phyloP scores from a whole-genome alignment of 2,888 invertebrate genomes.

The Harpalus rubripes region DNA sequence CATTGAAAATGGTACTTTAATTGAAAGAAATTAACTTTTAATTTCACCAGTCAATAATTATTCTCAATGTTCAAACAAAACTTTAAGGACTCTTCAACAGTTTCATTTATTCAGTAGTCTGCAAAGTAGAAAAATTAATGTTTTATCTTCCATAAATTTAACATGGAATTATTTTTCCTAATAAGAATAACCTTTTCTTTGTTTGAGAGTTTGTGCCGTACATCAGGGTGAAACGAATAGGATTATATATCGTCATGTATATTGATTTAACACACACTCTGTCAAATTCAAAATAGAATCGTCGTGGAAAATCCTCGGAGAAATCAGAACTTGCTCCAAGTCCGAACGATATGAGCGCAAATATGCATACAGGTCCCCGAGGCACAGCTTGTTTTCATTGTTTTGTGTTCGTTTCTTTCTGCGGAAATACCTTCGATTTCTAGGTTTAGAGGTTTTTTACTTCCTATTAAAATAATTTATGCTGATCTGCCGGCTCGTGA shows the following conservation, averaged over 20 bases:
- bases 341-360: slow-evolving; percentile 42
- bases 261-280: slow-evolving; percentile 24
- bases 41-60: not conserved
- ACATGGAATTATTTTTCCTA: not conserved
- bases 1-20: not conserved
- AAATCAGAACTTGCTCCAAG: slow-evolving; percentile 31
- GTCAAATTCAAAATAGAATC: slow-evolving; percentile 39
- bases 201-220: not conserved
- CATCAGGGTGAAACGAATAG: slow-evolving; percentile 21
- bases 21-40: not conserved
- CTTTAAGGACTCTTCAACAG: not conserved
- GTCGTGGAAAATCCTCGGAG: slow-evolving; percentile 19
- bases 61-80: not conserved
- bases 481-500: slow-evolving; percentile 41
- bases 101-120: not conserved
- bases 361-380: slow-evolving; percentile 43
- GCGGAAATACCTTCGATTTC: slow-evolving; percentile 40
- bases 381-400: slow-evolving; percentile 40
- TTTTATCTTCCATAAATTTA: not conserved
- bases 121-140: not conserved
- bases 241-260: slow-evolving; percentile 4
- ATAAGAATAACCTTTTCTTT: not conserved
- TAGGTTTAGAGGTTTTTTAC: slow-evolving; percentile 31
- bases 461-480: slow-evolving; percentile 44
- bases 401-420: slow-evolving; percentile 29